Base-by-base conservation (phyloP, 2,113 vertebrate species). In the Rhea pennata region DNA sequence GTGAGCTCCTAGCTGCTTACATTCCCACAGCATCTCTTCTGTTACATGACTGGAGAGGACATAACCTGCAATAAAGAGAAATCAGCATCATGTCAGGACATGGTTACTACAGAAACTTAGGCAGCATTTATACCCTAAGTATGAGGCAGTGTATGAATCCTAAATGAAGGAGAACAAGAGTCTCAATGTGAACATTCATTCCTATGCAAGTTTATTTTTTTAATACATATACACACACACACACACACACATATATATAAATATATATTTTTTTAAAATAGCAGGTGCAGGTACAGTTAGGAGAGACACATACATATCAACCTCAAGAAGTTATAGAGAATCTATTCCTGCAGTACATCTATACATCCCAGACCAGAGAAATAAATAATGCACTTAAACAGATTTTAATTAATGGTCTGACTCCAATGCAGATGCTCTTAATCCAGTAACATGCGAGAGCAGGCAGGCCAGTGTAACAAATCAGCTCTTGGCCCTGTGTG, bases 1-100 rank as follows among this genome's bases (percentile, higher is more conserved):
- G 96, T 99, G 99, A 88, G 99, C 99, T 73, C 99, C 99, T 13
- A 99, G 98, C 97, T 99, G 99, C 96, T 99, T 99, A 96, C 99
- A 99, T 97, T 99, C 99, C 99, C 99, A 99, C 74, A 99, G 98
- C 99, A 99, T 99, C 97, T 99, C 99, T 97, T 99, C 99, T 8
- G 99, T 99, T 96, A 99, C 99, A 6, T 99, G 99, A 98, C 99
- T 99, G 95, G 99, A 99, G 96, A 99, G 99, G 87, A 99, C 97
- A 74, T 99, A 99, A 97, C 99, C 99, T 99, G 96, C 75, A 93
- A 97, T 33, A 84, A 97, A 4, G 31, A 97, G 67, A 96, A 97
- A 78, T 90, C 66, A 88, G 85, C 69, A 93, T 78, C 90, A 86
- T 2, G 10, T 48, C 46, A 93, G 54, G 20, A 93, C 59, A 78